A percentile compares a stretch with the other conserved stretches of the same genome.
Evolutionary conservation across 2,113 vertebrate genomes (phyloP).

Genomic region (Paramormyrops kingsleyae): DNA sequence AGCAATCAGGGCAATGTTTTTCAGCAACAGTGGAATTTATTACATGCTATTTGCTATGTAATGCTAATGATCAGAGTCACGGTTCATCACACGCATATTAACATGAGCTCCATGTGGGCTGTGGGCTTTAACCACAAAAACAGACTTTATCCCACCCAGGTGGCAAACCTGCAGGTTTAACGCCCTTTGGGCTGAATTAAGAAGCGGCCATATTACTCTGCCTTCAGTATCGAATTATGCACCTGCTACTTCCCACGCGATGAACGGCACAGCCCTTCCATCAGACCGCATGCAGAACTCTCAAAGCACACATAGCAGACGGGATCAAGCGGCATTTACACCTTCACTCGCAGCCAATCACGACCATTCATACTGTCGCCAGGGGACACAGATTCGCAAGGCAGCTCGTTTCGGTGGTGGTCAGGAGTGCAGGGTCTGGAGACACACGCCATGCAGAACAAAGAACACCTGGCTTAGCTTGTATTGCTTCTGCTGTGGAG

Average conservation of each 20-base stretch:
- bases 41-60: background rate
- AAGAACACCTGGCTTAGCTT: background rate
- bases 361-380: background rate
- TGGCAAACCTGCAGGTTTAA: background rate
- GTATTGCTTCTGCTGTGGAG: background rate
- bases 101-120: background rate
- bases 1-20: background rate
- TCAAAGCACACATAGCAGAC: background rate
- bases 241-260: background rate
- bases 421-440: background rate
- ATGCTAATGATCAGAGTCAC: background rate
- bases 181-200: background rate
- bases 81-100: background rate
- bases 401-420: too few relatives aligned
- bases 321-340: background rate
- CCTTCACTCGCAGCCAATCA: conserved; percentile 1
- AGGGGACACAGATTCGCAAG: background rate
- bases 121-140: background rate
- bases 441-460: background rate
- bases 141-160: background rate
- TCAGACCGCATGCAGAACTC: background rate
- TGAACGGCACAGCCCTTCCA: background rate
- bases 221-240: background rate
- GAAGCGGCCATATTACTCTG: background rate
- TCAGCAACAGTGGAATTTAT: background rate